Base-by-base conservation (phyloP, 2,113 vertebrate genomes). In the Leptobrachium ailaonicum region DNA sequence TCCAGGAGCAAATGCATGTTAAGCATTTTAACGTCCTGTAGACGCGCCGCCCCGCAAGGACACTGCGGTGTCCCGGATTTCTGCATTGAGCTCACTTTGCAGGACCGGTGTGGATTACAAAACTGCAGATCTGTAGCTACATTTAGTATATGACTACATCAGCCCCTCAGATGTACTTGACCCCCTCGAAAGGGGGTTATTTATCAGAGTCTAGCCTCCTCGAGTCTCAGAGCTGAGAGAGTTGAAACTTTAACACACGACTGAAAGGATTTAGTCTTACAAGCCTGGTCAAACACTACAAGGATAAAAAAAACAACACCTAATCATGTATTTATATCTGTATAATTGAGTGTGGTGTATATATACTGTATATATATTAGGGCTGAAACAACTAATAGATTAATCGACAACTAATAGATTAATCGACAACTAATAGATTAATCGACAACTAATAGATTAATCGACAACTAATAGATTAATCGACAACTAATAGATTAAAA, bases 121-220 rank as follows among this genome's bases (percentile, higher is more conserved):
- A 75, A 7, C 85, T 78, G 83, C 87, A 69, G 82, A 62, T 2
- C 72, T 80, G 82, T 13, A 67, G 81, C 84, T 50, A 83, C 83
- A 73, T 75, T 87, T 76, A 80, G 82, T 0, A 80, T 7, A 6
- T 68, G 75, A 83, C 87, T 88, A 82, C 85, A 82, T 78, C 86
- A 4, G 83, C 67, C 80, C 20, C 84, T 82, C 3, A 3, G 67
- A 84, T 41, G 4, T 70, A 74, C 82, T 82, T 85, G 84, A 86
- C 85, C 79, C 20, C 84, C 9, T 1, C 54, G 64, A 83, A 82
- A 84, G 81, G 83, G 84, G 66, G 84, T 75, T 84, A 85, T 5
- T 85, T 81, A 74, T 44, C 20, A 73, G 82, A 43, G 73, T 81
- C 41, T 62, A 75, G 79, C 83, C 73, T 41, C 5, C 70, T 73